These are phyloP conservation scores for Limosa lapponica DNA, from an alignment of 2,797 vertebrate genomes.

Conservation along the genomic window DNA sequence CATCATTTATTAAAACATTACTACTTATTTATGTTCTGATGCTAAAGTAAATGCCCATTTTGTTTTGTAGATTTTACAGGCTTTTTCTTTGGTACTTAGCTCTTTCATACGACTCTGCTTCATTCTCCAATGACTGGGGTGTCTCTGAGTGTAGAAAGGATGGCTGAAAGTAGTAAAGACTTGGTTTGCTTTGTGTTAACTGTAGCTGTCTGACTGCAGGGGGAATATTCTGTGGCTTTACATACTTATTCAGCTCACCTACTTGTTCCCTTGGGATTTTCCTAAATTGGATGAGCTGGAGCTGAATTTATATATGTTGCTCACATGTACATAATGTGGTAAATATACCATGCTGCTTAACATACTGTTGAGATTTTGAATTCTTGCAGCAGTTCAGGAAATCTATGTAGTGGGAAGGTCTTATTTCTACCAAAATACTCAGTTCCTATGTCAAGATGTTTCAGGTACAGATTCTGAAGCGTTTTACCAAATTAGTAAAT, in stretches of 20 bases:
- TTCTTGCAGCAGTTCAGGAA: not conserved
- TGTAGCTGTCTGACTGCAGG: not conserved
- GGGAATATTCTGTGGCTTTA: not conserved
- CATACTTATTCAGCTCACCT: not conserved
- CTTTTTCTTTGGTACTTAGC: slow-evolving; percentile 29
- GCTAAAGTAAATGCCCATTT: slow-evolving; percentile 68
- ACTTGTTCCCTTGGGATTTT: not conserved
- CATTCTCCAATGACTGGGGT: not conserved
- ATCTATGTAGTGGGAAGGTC: not conserved
- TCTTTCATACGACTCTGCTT: not conserved
- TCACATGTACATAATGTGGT: not conserved
- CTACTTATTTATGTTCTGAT: slow-evolving; percentile 70
- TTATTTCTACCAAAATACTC: not conserved
- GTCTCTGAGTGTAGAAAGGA: not conserved
- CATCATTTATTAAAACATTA: slow-evolving; percentile 72
- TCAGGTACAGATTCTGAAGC: not conserved
- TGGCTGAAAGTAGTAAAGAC: not conserved
- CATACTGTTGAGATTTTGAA: not conserved
- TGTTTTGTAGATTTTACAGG: slow-evolving; percentile 63
- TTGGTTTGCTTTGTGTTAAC: not conserved
- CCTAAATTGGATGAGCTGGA: not conserved
- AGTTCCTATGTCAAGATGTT: not conserved
- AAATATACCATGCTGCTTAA: not conserved
- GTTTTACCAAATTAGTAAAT: not conserved
- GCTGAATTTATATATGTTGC: not conserved